A percentile compares a stretch with the other conserved stretches of the same genome.
These are phyloP conservation scores for Ormyrus pomaceus DNA, from an alignment of 2,888 invertebrate genomes.

Conservation along the genomic window DNA sequence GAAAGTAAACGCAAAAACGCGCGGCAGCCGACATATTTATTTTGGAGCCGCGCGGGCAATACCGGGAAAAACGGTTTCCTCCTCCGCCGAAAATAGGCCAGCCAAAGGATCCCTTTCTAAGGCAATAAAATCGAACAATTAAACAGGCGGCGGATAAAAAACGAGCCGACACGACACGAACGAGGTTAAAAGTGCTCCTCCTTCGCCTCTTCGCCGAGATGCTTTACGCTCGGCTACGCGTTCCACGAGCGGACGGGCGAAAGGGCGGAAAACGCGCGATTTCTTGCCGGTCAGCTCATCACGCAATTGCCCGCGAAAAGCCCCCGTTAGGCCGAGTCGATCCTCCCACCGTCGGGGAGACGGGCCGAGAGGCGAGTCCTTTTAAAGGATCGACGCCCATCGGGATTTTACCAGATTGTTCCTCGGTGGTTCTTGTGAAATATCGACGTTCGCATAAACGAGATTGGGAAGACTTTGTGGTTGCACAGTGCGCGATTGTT, in stretches of 20 bases:
- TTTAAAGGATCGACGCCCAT: constrained; percentile 19
- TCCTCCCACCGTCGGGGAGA: too few relatives aligned
- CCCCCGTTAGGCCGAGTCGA: background rate
- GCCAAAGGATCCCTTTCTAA: too few relatives aligned
- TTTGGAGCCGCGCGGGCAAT: too few relatives aligned
- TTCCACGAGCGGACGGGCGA: background rate
- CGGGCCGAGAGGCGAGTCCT: background rate
- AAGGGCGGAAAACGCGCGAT: constrained; percentile 34
- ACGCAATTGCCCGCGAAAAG: background rate
- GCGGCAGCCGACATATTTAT: too few relatives aligned
- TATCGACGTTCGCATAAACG: background rate
- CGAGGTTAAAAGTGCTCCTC: constrained; percentile 28
- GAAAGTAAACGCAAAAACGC: too few relatives aligned
- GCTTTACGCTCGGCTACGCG: constrained; percentile 23
- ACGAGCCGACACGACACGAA: background rate
- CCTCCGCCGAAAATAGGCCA: too few relatives aligned
- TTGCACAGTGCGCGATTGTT: too few relatives aligned
- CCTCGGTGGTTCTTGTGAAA: background rate
- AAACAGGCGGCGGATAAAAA: background rate
- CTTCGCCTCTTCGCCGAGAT: background rate
- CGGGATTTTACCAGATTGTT: background rate
- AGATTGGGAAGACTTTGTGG: background rate
- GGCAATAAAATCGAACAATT: background rate
- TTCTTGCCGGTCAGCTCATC: constrained; percentile 11
- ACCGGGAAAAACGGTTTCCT: too few relatives aligned